Conservation (phyloP, 1,140 invertebrate genomes). For the Pogonus chalceus region DNA sequence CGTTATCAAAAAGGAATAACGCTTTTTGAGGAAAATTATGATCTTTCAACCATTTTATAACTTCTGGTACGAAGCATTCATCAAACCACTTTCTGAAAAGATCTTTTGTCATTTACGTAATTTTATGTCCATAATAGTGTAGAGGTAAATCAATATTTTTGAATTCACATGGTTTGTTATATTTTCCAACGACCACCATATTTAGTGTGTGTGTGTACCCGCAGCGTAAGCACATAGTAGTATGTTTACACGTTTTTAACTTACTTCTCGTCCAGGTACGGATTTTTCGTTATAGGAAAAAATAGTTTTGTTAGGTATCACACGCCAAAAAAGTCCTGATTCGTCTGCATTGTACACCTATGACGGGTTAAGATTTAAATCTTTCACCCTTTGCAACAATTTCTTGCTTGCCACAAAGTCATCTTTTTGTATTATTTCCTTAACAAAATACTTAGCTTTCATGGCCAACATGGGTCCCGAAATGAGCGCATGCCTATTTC, state of each 20-base stretch:
- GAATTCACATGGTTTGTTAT: neutral
- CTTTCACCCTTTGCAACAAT: constrained; percentile 20
- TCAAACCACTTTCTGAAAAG: neutral
- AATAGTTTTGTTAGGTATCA: constrained; percentile 27
- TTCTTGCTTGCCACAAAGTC: constrained; percentile 27
- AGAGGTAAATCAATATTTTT: too few relatives aligned
- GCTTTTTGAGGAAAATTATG: neutral
- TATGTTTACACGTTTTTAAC: too few relatives aligned
- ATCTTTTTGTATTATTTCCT: constrained; percentile 29
- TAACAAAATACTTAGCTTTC: constrained; percentile 30
- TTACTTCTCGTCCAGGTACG: too few relatives aligned
- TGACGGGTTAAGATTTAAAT: constrained; percentile 26
- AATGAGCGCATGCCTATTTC: constrained; percentile 27
- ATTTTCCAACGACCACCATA: neutral
- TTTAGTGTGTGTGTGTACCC: too few relatives aligned
- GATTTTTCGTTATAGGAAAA: constrained; percentile 17
- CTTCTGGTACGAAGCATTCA: neutral
- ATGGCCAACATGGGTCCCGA: constrained; percentile 26
- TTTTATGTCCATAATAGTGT: neutral
- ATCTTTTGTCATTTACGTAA: neutral
- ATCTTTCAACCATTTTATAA: neutral
- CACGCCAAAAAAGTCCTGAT: constrained; percentile 27
- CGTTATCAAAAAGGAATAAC: too few relatives aligned
- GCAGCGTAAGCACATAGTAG: too few relatives aligned
- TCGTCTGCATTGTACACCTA: constrained; percentile 29